A percentile compares a stretch with the other conserved stretches of the same genome.
Conservation (phyloP, 2,113 vertebrate genomes). For the Xiphophorus hellerii region DNA sequence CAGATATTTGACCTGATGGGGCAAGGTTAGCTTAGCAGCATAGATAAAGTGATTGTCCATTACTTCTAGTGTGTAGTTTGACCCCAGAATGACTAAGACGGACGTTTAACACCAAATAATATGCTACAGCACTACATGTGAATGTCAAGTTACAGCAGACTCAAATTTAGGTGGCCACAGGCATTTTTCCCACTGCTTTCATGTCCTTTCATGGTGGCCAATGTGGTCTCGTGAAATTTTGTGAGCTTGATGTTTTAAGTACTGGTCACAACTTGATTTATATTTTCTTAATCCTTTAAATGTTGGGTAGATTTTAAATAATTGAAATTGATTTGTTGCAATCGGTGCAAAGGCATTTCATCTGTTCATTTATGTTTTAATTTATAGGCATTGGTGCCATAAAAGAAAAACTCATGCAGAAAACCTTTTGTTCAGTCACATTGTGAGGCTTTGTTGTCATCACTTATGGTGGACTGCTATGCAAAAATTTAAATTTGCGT, state of each 20-base stretch:
- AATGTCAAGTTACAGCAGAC: constrained; percentile 12
- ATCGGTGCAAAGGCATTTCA: not conserved
- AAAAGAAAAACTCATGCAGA: not conserved
- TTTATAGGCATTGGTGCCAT: not conserved
- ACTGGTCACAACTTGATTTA: constrained; percentile 23
- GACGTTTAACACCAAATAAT: constrained; percentile 41
- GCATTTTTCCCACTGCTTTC: constrained; percentile 37
- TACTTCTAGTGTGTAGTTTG: constrained; percentile 22
- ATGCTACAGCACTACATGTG: constrained; percentile 32
- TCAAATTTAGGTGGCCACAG: constrained; percentile 39
- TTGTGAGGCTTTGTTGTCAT: not conserved
- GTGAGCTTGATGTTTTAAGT: constrained; percentile 20
- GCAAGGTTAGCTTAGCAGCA: constrained; percentile 34
- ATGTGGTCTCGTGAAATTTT: constrained; percentile 6
- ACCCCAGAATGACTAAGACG: constrained; percentile 41
- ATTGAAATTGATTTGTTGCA: not conserved
- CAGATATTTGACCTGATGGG: constrained; percentile 51
- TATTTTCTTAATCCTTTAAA: constrained; percentile 14
- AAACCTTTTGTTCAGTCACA: not conserved
- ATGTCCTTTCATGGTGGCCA: constrained; percentile 25
- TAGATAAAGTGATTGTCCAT: constrained; percentile 39
- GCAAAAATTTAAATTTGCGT: not conserved
- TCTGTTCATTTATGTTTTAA: not conserved
- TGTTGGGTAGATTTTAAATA: not conserved
- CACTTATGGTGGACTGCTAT: not conserved